A percentile compares a stretch with the other conserved stretches of the same genome.
These are phyloP conservation scores for Chloropsis cyanopogon DNA, from an alignment of 2,113 vertebrate genomes.

Conservation along the genomic window DNA sequence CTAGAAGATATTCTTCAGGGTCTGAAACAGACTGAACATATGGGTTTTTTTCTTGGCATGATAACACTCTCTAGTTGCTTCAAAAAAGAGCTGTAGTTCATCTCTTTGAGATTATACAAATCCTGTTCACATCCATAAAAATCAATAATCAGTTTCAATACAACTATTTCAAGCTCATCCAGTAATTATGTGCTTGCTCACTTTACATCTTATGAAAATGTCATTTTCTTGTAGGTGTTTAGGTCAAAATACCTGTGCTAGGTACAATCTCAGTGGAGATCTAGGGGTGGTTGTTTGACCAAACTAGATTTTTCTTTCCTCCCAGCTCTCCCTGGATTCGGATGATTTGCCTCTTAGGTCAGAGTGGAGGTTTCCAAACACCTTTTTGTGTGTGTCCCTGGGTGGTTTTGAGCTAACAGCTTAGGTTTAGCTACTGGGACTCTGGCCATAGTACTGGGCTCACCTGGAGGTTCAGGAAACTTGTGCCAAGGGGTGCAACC, in stretches of 20 bases:
- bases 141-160: background rate
- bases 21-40: background rate
- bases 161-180: background rate
- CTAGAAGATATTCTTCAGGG: background rate
- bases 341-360: background rate
- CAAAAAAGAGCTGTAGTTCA: background rate
- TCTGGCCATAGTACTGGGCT: background rate
- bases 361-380: background rate
- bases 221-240: background rate
- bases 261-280: background rate
- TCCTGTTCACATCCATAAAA: background rate
- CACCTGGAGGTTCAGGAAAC: background rate
- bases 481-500: background rate
- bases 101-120: background rate
- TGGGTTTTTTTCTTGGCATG: background rate
- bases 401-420: background rate
- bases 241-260: background rate
- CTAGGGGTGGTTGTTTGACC: rapidly evolving
- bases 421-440: background rate
- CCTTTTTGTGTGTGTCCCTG: background rate
- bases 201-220: background rate
- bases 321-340: background rate
- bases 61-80: background rate
- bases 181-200: background rate
- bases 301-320: background rate